A percentile compares a stretch with the other conserved stretches of the same genome.
These are phyloP conservation scores for Acipenser oxyrinchus DNA, from an alignment of 2,797 vertebrate genomes.

Conservation along the genomic window DNA sequence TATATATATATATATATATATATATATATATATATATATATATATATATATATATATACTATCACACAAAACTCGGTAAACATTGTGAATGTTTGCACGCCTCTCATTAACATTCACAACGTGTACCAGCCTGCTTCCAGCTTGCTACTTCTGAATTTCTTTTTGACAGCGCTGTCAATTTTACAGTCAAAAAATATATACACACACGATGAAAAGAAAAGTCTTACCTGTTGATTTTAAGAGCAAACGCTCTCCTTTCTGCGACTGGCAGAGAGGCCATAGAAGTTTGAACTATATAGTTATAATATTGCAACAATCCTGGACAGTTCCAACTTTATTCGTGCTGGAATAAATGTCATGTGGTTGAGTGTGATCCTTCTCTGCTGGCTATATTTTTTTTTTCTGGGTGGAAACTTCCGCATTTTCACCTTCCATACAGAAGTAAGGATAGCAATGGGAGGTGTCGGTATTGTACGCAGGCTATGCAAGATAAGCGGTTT, in stretches of 20 bases:
- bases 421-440: slow-evolving; percentile 55
- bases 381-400: slow-evolving; percentile 37
- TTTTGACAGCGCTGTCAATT: slow-evolving; percentile 17
- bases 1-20: no score
- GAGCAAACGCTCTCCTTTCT: slow-evolving; percentile 86
- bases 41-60: no score
- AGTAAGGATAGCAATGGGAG: slow-evolving; percentile 7
- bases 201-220: background rate
- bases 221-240: slow-evolving; percentile 91
- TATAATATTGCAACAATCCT: slow-evolving; percentile 13
- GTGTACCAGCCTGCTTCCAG: slow-evolving; percentile 51
- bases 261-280: slow-evolving; percentile 76
- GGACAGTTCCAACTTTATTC: slow-evolving; percentile 27
- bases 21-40: no score
- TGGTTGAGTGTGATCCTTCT: slow-evolving; percentile 35
- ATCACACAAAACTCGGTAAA: background rate
- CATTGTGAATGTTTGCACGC: slow-evolving; percentile 10
- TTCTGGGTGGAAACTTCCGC: slow-evolving; percentile 79
- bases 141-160: slow-evolving; percentile 24
- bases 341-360: slow-evolving; percentile 35
- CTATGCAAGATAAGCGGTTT: slow-evolving; percentile 6
- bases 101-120: slow-evolving; percentile 34
- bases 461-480: background rate
- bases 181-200: background rate
- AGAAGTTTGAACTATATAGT: slow-evolving; percentile 10